phyloP scores from a whole-genome alignment of 1,140 invertebrate genomes.

The Neodiprion pinetum region DNA sequence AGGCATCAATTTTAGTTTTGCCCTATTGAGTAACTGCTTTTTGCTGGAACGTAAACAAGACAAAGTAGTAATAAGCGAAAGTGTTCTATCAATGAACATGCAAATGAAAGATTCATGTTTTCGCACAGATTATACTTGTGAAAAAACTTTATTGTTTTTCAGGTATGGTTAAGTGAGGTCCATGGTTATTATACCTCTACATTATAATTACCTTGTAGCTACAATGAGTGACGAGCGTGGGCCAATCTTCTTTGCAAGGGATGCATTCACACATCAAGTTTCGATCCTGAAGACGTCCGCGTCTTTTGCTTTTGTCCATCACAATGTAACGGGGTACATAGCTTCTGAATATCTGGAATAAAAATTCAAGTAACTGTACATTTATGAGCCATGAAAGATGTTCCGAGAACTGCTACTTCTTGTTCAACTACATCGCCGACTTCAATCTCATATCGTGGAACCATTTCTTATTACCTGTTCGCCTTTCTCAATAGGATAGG shows the following conservation, averaged over 20 bases:
- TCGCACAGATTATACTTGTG: background rate
- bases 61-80: background rate
- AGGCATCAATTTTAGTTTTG: background rate
- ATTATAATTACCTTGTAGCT: background rate
- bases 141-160: background rate
- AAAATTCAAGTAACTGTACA: background rate
- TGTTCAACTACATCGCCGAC: background rate
- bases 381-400: background rate
- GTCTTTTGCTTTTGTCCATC: background rate
- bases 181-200: background rate
- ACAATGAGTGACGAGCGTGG: background rate
- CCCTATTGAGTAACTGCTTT: background rate
- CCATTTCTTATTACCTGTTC: background rate
- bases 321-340: background rate
- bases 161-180: background rate
- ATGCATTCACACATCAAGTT: background rate
- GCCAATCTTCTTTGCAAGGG: background rate
- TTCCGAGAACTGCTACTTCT: background rate
- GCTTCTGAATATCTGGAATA: background rate
- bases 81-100: background rate
- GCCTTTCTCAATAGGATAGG: constrained; percentile 71
- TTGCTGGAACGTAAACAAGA: background rate
- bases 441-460: background rate
- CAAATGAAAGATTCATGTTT: background rate
- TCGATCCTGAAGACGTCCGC: background rate